phyloP scores from a whole-genome alignment of 2,888 invertebrate species.

The Electrophaes corylata region DNA sequence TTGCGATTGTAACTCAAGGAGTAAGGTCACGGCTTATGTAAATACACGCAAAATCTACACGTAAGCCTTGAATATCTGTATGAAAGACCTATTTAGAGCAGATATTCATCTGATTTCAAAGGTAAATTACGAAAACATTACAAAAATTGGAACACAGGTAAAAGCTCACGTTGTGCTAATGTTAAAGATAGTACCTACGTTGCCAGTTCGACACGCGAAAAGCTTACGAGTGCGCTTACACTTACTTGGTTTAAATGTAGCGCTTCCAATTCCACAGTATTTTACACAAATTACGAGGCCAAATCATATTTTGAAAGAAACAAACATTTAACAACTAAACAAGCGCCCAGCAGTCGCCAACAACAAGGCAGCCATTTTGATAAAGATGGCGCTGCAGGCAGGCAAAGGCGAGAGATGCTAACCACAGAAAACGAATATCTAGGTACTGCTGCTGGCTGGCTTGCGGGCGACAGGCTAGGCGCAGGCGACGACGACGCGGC shows the following conservation, averaged over 20 bases:
- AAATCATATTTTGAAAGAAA: slow-evolving; percentile 72
- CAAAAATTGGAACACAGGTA: slow-evolving; percentile 36
- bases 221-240: slow-evolving; percentile 29
- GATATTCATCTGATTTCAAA: not conserved
- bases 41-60: slow-evolving; percentile 39
- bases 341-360: slow-evolving; percentile 80
- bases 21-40: slow-evolving; percentile 63
- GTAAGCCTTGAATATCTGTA: slow-evolving; percentile 12
- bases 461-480: no score
- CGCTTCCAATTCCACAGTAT: slow-evolving; percentile 52
- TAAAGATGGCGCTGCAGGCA: slow-evolving; percentile 60
- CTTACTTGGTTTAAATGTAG: slow-evolving; percentile 63
- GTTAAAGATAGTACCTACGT: slow-evolving; percentile 46
- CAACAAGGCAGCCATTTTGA: slow-evolving; percentile 82
- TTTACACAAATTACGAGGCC: slow-evolving; percentile 51
- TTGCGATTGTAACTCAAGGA: slow-evolving; percentile 46
- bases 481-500: no score
- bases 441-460: no score
- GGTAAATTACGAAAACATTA: slow-evolving; percentile 26
- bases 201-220: slow-evolving; percentile 32
- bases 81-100: not conserved
- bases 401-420: not conserved
- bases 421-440: no score
- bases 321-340: slow-evolving; percentile 75
- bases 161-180: slow-evolving; percentile 72